phyloP scores from a whole-genome alignment of 2,888 invertebrate species.

The Platerodrilus igneus region DNA sequence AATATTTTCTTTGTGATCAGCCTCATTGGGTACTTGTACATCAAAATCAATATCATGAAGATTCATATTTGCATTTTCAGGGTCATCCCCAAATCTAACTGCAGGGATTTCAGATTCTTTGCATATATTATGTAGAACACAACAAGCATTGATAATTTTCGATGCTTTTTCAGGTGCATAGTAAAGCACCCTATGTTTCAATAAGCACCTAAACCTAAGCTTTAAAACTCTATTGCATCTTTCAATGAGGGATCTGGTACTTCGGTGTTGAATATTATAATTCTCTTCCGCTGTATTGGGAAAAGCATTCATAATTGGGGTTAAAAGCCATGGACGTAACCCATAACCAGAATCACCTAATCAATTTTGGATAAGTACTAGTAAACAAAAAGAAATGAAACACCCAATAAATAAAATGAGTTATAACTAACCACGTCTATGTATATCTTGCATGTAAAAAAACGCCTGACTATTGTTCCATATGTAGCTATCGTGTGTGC shows the following conservation, averaged over 20 bases:
- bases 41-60: too few relatives aligned
- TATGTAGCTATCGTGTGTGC: too few relatives aligned
- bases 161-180: constrained; percentile 30
- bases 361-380: too few relatives aligned
- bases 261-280: constrained; percentile 24
- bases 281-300: constrained; percentile 19
- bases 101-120: constrained; percentile 6
- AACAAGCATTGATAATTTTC: constrained; percentile 32
- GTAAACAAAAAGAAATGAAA: too few relatives aligned
- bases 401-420: too few relatives aligned
- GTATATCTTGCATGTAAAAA: too few relatives aligned
- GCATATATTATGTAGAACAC: constrained; percentile 30
- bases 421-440: too few relatives aligned
- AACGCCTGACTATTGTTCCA: too few relatives aligned
- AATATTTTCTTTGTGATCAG: too few relatives aligned
- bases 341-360: constrained; percentile 33
- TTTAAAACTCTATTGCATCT: constrained; percentile 29
- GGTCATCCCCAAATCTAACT: too few relatives aligned
- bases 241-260: constrained; percentile 27
- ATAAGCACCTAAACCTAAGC: constrained; percentile 31
- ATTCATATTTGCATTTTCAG: too few relatives aligned
- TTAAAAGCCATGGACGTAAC: constrained; percentile 32
- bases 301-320: constrained; percentile 26
- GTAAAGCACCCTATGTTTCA: constrained; percentile 29
- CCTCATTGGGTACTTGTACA: too few relatives aligned